Evolutionary conservation across 1,140 invertebrate genomes (phyloP), one percentile per base, ranked within the genome.

Genomic region (Megathymus violae): DNA sequence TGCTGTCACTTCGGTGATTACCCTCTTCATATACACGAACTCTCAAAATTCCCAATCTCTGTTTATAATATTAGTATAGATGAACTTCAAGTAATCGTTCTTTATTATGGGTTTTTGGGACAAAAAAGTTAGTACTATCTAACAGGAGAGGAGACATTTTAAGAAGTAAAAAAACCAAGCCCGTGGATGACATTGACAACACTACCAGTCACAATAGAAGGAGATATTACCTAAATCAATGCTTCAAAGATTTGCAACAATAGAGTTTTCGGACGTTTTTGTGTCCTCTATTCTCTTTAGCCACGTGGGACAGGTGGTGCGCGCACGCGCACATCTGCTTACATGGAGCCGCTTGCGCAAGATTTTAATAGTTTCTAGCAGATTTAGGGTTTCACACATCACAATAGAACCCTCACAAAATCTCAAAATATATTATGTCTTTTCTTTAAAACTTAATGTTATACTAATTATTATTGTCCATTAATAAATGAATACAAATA

Each of bases 221-320:
- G 1, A 36, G 34, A 59, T 59, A 36, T 58, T 46, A 38, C 43
- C 43, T 59, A 83, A 85, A 89, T 86, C 80, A 88, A 86, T 78
- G 80, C 74, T 36, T 46, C 50, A 59, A 64, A 64, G 47, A 58
- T 63, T 47, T 40, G 48, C 66, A 78, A 87, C 82, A 89, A 89
- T 85, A 47, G 70, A n/a, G 58, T 59, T 59, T 71, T 80, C 69
- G 73, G 76, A 56, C 56, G 67, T 67, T 69, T 77, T 84, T 85
- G 78, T 82, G 54, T 47, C 47, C 40, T 52, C 74, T 54, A 79
- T 82, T 85, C 75, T 85, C 69, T 76, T 78, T 78, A 64, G 74
- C 83, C 87, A 89, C 87, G 87, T 89, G 87, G 78, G 82, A 64
- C 87, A 88, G 87, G 85, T 88, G 86, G 67, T 67, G 25, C 5